Evolutionary conservation across 2,888 invertebrate genomes (phyloP), one percentile per base, ranked within the genome.

Genomic region (Notodonta dromedarius): DNA sequence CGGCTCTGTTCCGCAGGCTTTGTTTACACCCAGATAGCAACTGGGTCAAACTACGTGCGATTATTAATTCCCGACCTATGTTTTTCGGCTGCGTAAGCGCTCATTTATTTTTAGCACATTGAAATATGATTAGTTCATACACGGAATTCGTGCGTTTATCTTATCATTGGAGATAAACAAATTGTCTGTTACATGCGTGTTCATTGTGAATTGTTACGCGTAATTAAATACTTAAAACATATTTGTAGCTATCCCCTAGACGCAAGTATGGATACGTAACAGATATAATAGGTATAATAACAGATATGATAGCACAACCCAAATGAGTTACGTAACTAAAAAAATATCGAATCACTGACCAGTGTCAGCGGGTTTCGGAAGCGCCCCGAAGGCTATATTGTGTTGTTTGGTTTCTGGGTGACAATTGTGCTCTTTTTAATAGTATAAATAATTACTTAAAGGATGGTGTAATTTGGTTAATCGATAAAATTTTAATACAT

Each of bases 1-100:
- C 82, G 90, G 81, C 90, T 87, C 85, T 88, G 86, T 88, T 89
- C 71, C 66, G 75, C 71, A 74, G 76, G 78, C 85, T 86, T 85
- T 87, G 85, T 85, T 85, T 85, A 83, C 78, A 71, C 75, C 74
- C 58, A 64, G 65, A 57, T 75, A 70, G 65, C 61, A 85, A 87
- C 81, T 87, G 76, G 89, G 89, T 85, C 87, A 79, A 79, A 81
- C 74, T 73, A 70, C 67, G 65, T 61, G 61, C 65, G 60, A 62
- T 63, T 61, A 50, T 16, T 6, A 32, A 35, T 52, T 52, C 52
- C 52, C 35, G 52, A 52, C 32, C 32, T 52, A 24, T 16, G 52
- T 16, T 14, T 1, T 6, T 2, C 32, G 35, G 4, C 1, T 35
- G 52, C 52, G 13, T 6, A 32, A 32, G 5, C 8, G 12, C 32